A percentile compares a stretch with the other conserved stretches of the same genome.
Conservation (phyloP, 2,888 invertebrate genomes). For the Nomada flava region DNA sequence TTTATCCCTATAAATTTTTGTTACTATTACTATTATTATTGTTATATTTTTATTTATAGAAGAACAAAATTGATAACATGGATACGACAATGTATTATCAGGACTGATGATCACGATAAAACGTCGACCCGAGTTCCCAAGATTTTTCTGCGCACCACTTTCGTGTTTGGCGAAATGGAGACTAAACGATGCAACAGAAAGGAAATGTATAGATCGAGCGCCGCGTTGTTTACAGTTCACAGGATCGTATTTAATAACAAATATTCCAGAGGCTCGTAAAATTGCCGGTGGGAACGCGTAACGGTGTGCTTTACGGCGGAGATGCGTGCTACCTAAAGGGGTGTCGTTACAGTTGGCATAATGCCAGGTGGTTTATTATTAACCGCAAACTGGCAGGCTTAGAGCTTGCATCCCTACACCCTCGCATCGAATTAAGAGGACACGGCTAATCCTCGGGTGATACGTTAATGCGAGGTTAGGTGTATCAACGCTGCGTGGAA, state of each 20-base stretch:
- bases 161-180: not conserved
- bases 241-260: constrained; percentile 35
- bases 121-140: too few species aligned
- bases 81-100: too few species aligned
- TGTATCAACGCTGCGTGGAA: constrained; percentile 43
- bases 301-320: constrained; percentile 45
- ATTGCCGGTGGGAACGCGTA: constrained; percentile 31
- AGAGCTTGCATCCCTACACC: constrained; percentile 28
- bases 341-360: constrained; percentile 62
- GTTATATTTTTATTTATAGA: too few species aligned
- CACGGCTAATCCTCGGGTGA: constrained; percentile 58
- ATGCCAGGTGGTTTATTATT: constrained; percentile 66
- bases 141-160: too few species aligned
- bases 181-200: not conserved
- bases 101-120: too few species aligned
- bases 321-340: constrained; percentile 47
- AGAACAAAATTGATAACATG: too few species aligned
- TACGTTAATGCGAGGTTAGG: constrained; percentile 57
- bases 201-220: not conserved
- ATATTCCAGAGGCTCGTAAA: constrained; percentile 48
- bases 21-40: too few species aligned
- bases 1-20: too few species aligned
- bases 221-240: not conserved
- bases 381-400: constrained; percentile 64
- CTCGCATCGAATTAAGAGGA: constrained; percentile 57